Evolutionary conservation across 2,113 vertebrate genomes (phyloP), one percentile per base, ranked within the genome.

Genomic region (Limnothrissa miodon): DNA sequence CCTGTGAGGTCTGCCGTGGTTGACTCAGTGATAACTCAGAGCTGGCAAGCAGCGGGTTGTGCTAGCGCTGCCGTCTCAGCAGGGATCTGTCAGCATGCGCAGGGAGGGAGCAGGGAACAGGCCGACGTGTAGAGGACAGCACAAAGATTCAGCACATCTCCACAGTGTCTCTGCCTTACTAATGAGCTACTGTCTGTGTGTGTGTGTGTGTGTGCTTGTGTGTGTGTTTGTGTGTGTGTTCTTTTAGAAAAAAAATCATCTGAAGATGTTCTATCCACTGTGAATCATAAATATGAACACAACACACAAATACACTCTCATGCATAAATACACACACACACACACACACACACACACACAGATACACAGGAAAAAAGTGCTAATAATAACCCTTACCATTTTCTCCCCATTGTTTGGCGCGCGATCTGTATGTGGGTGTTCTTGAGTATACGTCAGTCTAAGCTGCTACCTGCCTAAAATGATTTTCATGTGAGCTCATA

Each of bases 221-320:
- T n/a, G 56, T 23, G 23, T 62, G 6, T 62, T 6, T 62, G 21
- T 62, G 21, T 62, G 23, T 62, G 1, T 62, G 21, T 62, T 13
- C 19, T 7, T 11, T 2, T 2, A 6, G 7, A 8, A 21, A 66
- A 25, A 9, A 66, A 29, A 25, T 25, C n/a, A 66, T 66, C 23
- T 29, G 2, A 29, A 33, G 23, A 66, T 66, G 5, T 29, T 66
- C 59, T 66, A 66, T n/a, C 59, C n/a, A 9, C 59, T 66, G n/a
- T 62, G 59, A 66, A 66, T 66, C 59, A 29, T 25, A 66, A n/a
- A 62, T n/a, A 59, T 62, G 56, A 62, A 46, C 23, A 62, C 56
- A 62, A 8, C 56, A 56, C 15, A 56, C 53, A 56, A n/a, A n/a
- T n/a, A n/a, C n/a, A n/a, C n/a, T n/a, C n/a, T n/a, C n/a, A n/a